phyloP scores from a whole-genome alignment of 2,797 vertebrate species.

The Hydrophis major region DNA sequence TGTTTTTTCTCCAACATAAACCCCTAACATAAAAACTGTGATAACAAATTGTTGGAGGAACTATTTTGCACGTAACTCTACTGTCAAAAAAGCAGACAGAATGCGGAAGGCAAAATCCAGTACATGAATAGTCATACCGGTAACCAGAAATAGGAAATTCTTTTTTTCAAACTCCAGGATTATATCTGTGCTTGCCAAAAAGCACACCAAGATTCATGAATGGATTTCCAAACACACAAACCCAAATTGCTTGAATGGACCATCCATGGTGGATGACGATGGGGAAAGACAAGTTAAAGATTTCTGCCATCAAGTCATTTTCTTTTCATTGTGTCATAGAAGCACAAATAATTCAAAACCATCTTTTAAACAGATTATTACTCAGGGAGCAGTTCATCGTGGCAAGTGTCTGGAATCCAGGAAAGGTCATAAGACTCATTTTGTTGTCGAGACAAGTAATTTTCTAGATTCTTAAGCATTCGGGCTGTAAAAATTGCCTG shows the following conservation, averaged over 20 bases:
- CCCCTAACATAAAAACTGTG: background rate
- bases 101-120: background rate
- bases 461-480: constrained; percentile 9
- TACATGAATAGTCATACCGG: background rate
- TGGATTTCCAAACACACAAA: background rate
- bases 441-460: constrained; percentile 21
- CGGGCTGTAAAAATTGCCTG: background rate
- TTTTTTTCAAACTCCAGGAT: background rate
- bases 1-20: background rate
- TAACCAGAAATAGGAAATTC: background rate
- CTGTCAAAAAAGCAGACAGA: background rate
- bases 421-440: constrained; percentile 13
- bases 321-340: background rate
- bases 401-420: background rate
- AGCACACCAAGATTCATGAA: background rate
- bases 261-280: background rate
- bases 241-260: background rate
- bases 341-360: constrained; percentile 19
- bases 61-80: background rate
- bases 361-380: constrained; percentile 22
- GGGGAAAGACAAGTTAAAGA: background rate
- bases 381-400: constrained; percentile 2
- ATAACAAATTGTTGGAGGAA: background rate
- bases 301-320: constrained; percentile 5
- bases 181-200: background rate